Evolutionary conservation across 1,140 invertebrate species (phyloP).

Genomic region (Vanessa tameamea): DNA sequence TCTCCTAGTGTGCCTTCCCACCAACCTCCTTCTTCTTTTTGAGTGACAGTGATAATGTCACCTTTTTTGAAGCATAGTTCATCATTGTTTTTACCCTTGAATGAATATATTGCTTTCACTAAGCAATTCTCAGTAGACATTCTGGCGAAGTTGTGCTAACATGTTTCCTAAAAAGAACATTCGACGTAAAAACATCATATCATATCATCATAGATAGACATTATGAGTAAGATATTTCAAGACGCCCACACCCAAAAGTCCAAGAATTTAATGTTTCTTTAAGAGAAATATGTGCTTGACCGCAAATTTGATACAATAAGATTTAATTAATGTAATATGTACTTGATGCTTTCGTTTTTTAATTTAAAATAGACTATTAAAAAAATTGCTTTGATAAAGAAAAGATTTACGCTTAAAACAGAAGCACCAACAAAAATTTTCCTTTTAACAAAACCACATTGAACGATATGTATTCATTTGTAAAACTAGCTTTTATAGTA

Average conservation of each 20-base stretch:
- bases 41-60: constrained; percentile 97
- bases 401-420: neutral
- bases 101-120: constrained; percentile 95
- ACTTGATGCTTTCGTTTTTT: neutral
- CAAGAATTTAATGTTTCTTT: constrained; percentile 19
- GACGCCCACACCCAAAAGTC: constrained; percentile 32
- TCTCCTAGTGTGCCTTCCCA: constrained; percentile 98
- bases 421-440: neutral
- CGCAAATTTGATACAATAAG: neutral
- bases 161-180: constrained; percentile 55
- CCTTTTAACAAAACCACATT: neutral
- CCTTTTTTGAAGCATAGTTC: constrained; percentile 98
- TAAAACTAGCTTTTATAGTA: neutral
- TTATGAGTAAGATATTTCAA: constrained; percentile 17
- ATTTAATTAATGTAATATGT: neutral
- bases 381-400: neutral
- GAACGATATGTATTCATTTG: neutral
- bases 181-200: constrained; percentile 14
- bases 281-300: constrained; percentile 1
- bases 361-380: neutral
- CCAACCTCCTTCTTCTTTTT: constrained; percentile 95
- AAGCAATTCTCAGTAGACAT: constrained; percentile 85
- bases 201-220: constrained; percentile 18
- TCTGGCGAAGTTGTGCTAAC: constrained; percentile 60
- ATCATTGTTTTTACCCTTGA: constrained; percentile 98